phyloP scores from a whole-genome alignment of 2,888 invertebrate species.

The Tipula vernalis region DNA sequence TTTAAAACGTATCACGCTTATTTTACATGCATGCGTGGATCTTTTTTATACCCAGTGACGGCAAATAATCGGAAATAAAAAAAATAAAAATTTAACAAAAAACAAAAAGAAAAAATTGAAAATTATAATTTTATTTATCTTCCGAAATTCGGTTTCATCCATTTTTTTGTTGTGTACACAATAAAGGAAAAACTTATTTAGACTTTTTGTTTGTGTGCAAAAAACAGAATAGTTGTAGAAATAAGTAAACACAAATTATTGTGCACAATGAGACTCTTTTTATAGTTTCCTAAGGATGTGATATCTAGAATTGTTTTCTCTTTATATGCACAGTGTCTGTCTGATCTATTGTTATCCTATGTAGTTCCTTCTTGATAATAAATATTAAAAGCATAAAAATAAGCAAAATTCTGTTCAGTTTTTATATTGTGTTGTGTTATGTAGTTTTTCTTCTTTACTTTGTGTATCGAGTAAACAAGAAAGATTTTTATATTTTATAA shows the following conservation, averaged over 20 bases:
- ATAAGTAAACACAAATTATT: neutral
- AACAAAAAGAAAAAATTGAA: neutral
- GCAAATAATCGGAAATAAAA: neutral
- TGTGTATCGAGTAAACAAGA: neutral
- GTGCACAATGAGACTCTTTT: neutral
- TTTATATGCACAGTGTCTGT: neutral
- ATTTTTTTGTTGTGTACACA: neutral
- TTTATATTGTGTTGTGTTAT: neutral
- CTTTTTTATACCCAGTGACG: neutral
- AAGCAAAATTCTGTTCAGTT: neutral
- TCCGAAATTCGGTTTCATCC: neutral
- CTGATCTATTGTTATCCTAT: neutral
- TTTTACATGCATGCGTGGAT: neutral
- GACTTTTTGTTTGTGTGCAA: neutral
- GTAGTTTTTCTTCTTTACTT: neutral
- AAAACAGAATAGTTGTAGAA: neutral
- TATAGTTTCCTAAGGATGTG: conserved; percentile 4
- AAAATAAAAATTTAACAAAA: neutral
- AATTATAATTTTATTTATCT: neutral
- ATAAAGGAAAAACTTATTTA: neutral
- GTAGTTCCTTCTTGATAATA: neutral
- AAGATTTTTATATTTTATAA: neutral
- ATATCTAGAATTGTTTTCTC: neutral
- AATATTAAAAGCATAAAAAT: neutral
- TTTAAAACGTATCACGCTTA: neutral